A percentile compares a stretch with the other conserved stretches of the same genome.
Evolutionary conservation across 2,113 vertebrate species (phyloP).

Genomic region (Rhineura floridana): DNA sequence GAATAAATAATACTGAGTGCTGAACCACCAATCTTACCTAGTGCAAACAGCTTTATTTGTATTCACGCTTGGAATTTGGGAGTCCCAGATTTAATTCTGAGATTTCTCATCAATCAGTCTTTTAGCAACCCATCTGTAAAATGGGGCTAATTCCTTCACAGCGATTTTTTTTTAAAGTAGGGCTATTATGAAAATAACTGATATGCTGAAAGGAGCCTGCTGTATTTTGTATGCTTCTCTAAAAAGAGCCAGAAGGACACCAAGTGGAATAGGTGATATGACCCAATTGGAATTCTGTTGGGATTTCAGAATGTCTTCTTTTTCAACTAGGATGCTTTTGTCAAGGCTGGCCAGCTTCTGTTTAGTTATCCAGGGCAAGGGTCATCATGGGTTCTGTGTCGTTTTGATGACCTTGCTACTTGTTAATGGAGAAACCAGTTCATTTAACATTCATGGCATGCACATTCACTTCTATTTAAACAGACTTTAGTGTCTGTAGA

Average conservation of each 20-base stretch:
- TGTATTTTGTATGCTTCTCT: accelerated
- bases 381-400: conserved; percentile 54
- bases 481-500: conserved; percentile 60
- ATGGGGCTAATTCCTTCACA: neutral
- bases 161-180: neutral
- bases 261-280: neutral
- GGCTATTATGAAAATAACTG: neutral
- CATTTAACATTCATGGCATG: conserved; percentile 68
- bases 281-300: neutral
- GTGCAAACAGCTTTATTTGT: neutral
- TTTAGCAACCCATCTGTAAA: neutral
- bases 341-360: conserved; percentile 17
- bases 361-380: conserved; percentile 48
- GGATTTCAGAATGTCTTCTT: neutral
- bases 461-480: conserved; percentile 66
- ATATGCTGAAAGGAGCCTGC: neutral
- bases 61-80: neutral
- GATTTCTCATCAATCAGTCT: neutral
- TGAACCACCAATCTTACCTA: neutral
- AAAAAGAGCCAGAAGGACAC: neutral
- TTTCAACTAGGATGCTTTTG: neutral
- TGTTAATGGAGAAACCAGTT: conserved; percentile 66
- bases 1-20: neutral
- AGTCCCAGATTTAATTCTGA: neutral
- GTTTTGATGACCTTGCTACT: conserved; percentile 59